Base-by-base conservation (phyloP, 2,797 vertebrate genomes). In the Myotis myotis region DNA sequence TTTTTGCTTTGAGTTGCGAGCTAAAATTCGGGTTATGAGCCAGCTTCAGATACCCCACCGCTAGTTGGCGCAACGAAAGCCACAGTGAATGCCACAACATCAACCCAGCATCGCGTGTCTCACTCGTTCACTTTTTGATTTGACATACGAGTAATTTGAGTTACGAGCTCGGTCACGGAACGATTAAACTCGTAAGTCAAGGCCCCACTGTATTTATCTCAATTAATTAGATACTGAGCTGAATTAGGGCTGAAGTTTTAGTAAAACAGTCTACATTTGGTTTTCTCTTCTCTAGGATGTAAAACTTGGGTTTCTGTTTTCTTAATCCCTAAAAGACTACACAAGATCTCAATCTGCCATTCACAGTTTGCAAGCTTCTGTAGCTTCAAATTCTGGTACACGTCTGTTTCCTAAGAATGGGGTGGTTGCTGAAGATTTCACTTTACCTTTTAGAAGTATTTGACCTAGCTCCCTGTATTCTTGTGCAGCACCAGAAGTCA, bases 371-470 rank as follows among this genome's bases (percentile, higher is more conserved):
- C 12, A 88, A 78, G 5, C 23, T 93, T 41, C n/a, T 51, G 3
- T 41, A 36, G 13, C 44, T 94, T 92, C 72, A 92, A 33, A 86
- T 92, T 80, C 28, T 71, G 60, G 55, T 22, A 51, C 17, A 36
- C 36, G 2, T 71, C n/a, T 92, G 33, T 84, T 92, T 91, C 72
- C 78, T 33, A 60, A 74, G 41, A n/a, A 79, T 36, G 62, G 57
- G 25, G 8, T 66, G 11, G 55, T 87, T 89, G 62, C 71, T 72
- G 38, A 51, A 74, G 19, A 75, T 88, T 92, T 94, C 44, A 82
- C 84, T 78, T 88, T 23, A 91, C 44, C 41, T 91, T 74, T 91
- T 70, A 74, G n/a, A 74, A 91, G 19, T 53, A 53, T 89, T 94
- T 91, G 68, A 93, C 80, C 62, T 72, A 74, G 66, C 53, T 80